Base-by-base conservation (phyloP, 2,888 invertebrate species). In the Aleiodes leptofemur region DNA sequence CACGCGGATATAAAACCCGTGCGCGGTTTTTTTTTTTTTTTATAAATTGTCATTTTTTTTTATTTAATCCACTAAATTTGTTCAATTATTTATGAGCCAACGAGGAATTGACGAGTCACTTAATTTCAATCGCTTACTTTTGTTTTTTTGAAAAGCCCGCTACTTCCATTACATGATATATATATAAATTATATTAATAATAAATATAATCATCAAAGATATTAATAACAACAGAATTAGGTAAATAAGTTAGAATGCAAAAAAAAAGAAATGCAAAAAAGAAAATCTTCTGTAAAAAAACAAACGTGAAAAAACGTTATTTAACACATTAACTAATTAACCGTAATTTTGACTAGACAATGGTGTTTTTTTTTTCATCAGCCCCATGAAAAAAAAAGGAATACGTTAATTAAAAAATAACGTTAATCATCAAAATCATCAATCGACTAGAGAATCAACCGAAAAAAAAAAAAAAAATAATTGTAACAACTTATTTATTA, bases 51-150 rank as follows among this genome's bases (percentile, higher is more conserved):
- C 56, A 75, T 74, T 69, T 70, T 69, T 72, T 14, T 51, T 48
- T 68, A 75, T 74, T 76, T 78, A 69, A 78, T 79, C 77, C 76
- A 78, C 73, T 76, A 74, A 72, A 69, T 77, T 76, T 9, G 9
- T 43, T 43, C 11, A 9, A 6, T 43, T 43, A 8, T 43, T 48
- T 80, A 34, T 6, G 6, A 34, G 84, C 84, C 85, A 84, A 84
- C 84, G 82, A 85, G 85, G 83, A 84, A 81, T 78, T 78, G 82
- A 83, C 84, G 84, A 83, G 81, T 83, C 79, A 74, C 50, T 78
- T 75, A 80, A 72, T 81, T 79, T 76, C 76, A 69, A 57, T 74
- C 74, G 73, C 69, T 74, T 68, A 77, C 78, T 76, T 81, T 7
- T 43, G 71, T n/a, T 43, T 73, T 14, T 56, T 61, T 23, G 23